These are phyloP conservation scores for Taxidea taxus DNA, from an alignment of 2,113 vertebrate genomes.

Conservation along the genomic window DNA sequence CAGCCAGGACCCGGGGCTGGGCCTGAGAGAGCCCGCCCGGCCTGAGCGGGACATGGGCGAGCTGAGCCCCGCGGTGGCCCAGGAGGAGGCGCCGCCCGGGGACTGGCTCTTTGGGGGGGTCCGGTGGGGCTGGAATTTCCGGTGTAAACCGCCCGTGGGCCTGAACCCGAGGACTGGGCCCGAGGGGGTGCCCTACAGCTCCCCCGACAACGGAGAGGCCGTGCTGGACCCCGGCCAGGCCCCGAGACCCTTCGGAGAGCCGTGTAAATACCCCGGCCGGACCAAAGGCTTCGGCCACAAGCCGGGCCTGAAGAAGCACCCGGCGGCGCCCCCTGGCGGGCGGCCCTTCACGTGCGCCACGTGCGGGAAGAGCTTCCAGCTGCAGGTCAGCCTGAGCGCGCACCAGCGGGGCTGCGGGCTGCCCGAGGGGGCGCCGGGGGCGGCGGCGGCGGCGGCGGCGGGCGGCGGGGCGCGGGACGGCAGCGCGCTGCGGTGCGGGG, in stretches of 20 bases:
- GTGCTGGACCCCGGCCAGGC: conserved; percentile 70
- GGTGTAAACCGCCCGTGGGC: conserved; percentile 68
- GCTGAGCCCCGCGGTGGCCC: conserved; percentile 62
- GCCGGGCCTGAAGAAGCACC: conserved; percentile 64
- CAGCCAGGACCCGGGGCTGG: conserved; percentile 69
- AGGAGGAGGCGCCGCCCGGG: conserved; percentile 37
- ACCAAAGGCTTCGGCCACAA: conserved; percentile 78
- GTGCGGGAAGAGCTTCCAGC: conserved; percentile 88
- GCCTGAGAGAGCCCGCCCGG: conserved; percentile 77
- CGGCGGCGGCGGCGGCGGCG: not conserved
- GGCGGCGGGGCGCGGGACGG: conserved; percentile 5
- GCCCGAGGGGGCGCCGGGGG: conserved; percentile 67
- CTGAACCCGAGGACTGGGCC: conserved; percentile 69
- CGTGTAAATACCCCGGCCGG: conserved; percentile 80
- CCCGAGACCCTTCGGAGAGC: conserved; percentile 63
- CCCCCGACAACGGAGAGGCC: conserved; percentile 73
- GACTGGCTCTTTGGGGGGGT: conserved; percentile 76
- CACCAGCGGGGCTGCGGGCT: conserved; percentile 80
- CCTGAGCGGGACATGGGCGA: conserved; percentile 75
- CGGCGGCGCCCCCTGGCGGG: not conserved
- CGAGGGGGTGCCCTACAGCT: conserved; percentile 60
- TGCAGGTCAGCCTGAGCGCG: conserved; percentile 86
- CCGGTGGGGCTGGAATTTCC: conserved; percentile 78
- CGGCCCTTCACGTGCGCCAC: conserved; percentile 82
- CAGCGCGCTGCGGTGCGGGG: conserved; percentile 54